Percentiles rank a stretch among this genome's conserved stretches.
These are phyloP conservation scores for Anniella stebbinsi DNA, from an alignment of 2,797 vertebrate genomes.

Conservation along the genomic window DNA sequence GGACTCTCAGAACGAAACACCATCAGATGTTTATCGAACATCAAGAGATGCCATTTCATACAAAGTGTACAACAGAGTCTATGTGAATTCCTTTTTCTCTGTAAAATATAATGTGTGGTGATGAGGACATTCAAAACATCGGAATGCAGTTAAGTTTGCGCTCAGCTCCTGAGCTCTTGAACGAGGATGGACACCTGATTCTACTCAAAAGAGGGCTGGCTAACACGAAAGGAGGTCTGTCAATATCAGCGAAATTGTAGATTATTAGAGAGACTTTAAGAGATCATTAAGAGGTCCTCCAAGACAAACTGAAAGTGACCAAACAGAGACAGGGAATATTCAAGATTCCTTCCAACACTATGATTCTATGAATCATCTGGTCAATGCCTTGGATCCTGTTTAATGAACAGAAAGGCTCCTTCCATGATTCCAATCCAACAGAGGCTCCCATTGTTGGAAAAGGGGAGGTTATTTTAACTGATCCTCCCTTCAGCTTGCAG, in stretches of 20 bases:
- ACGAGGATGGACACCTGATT: neutral
- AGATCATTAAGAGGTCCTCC: neutral
- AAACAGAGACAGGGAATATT: neutral
- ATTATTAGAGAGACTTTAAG: neutral
- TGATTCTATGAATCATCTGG: neutral
- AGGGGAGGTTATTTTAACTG: neutral
- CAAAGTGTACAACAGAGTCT: conserved; percentile 32
- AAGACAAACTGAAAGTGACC: neutral
- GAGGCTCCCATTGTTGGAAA: neutral
- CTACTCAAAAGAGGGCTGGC: neutral
- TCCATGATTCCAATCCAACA: neutral
- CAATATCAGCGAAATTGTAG: no score
- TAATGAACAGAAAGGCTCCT: neutral
- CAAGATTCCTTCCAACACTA: no score
- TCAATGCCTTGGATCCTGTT: neutral
- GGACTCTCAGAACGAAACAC: conserved; percentile 41
- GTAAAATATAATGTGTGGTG: conserved; percentile 18
- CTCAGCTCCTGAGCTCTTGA: conserved; percentile 35
- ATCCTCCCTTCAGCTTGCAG: neutral
- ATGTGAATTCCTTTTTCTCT: neutral
- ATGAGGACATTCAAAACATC: conserved; percentile 31
- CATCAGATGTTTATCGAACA: conserved; percentile 43
- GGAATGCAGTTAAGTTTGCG: conserved; percentile 35
- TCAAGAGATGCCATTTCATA: conserved; percentile 23
- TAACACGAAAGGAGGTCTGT: neutral